Percentiles rank a stretch among this genome's conserved stretches.
Conservation (phyloP, 1,140 invertebrate species). For the Drosophila lowei region DNA sequence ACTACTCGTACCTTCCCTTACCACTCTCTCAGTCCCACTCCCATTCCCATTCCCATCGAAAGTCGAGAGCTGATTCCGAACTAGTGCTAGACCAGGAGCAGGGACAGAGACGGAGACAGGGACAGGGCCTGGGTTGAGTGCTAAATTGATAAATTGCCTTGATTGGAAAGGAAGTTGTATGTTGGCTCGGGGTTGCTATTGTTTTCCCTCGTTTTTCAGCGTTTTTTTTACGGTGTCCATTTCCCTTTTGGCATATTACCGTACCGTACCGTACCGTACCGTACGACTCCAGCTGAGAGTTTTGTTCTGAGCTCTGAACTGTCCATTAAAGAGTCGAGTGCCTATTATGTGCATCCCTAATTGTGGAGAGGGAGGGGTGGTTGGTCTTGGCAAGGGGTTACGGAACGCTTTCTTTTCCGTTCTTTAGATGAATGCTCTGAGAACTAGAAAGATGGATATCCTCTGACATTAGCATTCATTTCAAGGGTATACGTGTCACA, state of each 20-base stretch:
- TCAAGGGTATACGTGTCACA: no score
- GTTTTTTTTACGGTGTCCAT: conserved; percentile 36
- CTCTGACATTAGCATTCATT: no score
- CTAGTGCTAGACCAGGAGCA: not conserved
- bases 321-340: conserved; percentile 49
- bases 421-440: no score
- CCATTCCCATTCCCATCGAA: conserved; percentile 13
- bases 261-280: conserved; percentile 20
- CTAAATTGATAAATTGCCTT: conserved; percentile 80
- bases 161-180: conserved; percentile 75
- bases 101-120: conserved; percentile 3
- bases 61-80: conserved; percentile 2
- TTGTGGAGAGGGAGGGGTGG: conserved; percentile 13
- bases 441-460: no score
- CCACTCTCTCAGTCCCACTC: not conserved
- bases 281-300: conserved; percentile 35
- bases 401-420: conserved; percentile 16
- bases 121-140: conserved; percentile 58
- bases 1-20: conserved; percentile 16
- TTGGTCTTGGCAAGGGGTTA: conserved; percentile 29
- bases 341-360: conserved; percentile 46
- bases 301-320: not conserved
- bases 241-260: conserved; percentile 13
- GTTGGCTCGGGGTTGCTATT: conserved; percentile 45
- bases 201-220: conserved; percentile 36